These are phyloP conservation scores for Arctopsyche grandis DNA, from an alignment of 1,140 invertebrate species.

Conservation along the genomic window DNA sequence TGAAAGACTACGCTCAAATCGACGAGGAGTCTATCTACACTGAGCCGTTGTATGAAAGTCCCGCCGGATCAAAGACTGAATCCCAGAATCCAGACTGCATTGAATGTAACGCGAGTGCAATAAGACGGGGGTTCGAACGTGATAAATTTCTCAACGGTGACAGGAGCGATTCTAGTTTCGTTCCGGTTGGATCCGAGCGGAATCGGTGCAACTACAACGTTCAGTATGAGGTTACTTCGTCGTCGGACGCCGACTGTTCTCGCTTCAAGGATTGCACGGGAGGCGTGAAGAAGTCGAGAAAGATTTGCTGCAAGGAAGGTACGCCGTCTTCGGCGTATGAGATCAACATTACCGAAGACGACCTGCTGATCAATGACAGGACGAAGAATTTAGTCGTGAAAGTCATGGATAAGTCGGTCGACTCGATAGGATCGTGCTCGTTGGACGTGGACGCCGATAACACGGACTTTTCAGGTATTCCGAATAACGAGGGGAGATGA, in stretches of 20 bases:
- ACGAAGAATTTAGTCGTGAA: constrained; percentile 63
- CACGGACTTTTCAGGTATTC: constrained; percentile 81
- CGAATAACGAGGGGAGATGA: background rate
- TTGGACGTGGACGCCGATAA: constrained; percentile 81
- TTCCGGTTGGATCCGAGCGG: background rate
- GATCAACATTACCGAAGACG: constrained; percentile 62
- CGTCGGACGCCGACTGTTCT: background rate
- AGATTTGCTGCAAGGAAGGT: constrained; percentile 31
- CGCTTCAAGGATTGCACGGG: constrained; percentile 22
- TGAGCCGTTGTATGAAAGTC: constrained; percentile 45
- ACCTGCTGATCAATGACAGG: constrained; percentile 60
- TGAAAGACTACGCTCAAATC: constrained; percentile 8
- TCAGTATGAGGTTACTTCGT: background rate
- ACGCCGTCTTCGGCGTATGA: constrained; percentile 57
- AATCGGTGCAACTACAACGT: background rate
- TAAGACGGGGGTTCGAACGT: background rate
- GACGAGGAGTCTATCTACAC: constrained; percentile 40
- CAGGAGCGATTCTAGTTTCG: background rate
- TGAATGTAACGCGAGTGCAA: background rate
- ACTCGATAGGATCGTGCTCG: constrained; percentile 84
- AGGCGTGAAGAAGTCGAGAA: constrained; percentile 9
- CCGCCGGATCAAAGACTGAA: constrained; percentile 36
- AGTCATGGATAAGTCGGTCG: constrained; percentile 75
- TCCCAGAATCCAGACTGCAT: background rate
- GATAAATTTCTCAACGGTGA: background rate